These are phyloP conservation scores for Cenopis cana DNA, from an alignment of 2,888 invertebrate species.

Conservation along the genomic window DNA sequence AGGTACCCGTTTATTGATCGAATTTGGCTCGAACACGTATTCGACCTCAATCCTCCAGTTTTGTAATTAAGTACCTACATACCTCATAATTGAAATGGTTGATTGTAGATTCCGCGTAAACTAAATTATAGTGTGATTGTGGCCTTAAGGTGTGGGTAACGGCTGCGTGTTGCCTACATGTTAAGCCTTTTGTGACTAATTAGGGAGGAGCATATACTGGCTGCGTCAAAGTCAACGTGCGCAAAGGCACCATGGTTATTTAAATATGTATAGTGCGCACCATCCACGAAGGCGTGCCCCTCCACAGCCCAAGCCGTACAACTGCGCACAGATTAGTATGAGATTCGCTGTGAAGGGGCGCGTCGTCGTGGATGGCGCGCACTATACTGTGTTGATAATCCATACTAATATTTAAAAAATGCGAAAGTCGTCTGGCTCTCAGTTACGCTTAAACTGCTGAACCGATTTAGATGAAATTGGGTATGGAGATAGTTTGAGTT, in stretches of 20 bases:
- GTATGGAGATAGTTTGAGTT: no score
- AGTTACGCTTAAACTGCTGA: no score
- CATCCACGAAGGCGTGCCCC: no score
- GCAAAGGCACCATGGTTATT: neutral
- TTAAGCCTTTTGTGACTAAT: constrained; percentile 48
- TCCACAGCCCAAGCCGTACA: no score
- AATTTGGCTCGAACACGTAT: constrained; percentile 25
- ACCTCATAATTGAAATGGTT: neutral
- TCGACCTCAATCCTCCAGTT: constrained; percentile 19
- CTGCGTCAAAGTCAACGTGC: neutral
- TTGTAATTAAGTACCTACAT: constrained; percentile 20
- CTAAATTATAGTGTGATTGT: constrained; percentile 26
- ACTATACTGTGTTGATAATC: no score
- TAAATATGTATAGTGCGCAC: no score
- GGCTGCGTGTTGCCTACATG: constrained; percentile 49
- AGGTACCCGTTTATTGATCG: constrained; percentile 20
- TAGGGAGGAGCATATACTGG: constrained; percentile 29
- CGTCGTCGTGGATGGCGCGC: no score
- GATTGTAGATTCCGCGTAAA: constrained; percentile 19
- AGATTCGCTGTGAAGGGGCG: no score
- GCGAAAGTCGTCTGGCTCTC: no score
- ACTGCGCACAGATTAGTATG: no score
- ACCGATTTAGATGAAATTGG: no score
- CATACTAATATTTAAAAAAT: no score
- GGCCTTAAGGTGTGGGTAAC: constrained; percentile 18